A percentile compares a stretch with the other conserved stretches of the same genome.
phyloP scores from a whole-genome alignment of 2,113 vertebrate genomes.

The Takifugu flavidus region DNA sequence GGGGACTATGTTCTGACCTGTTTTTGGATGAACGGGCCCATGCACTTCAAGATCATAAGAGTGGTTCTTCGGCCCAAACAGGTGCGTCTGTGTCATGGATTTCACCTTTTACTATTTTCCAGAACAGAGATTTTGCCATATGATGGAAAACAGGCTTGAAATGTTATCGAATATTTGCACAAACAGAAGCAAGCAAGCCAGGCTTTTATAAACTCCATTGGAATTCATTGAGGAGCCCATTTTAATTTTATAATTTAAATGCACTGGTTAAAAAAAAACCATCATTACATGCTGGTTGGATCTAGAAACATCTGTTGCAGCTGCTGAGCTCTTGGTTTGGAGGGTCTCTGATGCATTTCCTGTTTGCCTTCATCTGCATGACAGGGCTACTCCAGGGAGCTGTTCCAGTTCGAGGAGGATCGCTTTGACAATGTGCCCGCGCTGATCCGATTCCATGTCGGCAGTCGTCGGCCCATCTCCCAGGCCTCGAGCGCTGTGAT shows the following conservation, averaged over 20 bases:
- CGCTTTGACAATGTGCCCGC: constrained; percentile 82
- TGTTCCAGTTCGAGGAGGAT: constrained; percentile 88
- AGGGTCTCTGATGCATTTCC: constrained; percentile 1
- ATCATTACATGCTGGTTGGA: not conserved
- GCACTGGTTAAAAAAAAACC: too few species aligned
- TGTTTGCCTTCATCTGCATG: constrained; percentile 17
- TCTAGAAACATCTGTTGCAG: not conserved
- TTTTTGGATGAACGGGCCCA: constrained; percentile 70
- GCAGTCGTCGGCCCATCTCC: constrained; percentile 74
- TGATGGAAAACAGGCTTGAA: not conserved
- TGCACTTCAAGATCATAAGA: constrained; percentile 86
- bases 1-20: constrained; percentile 82
- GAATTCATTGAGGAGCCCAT: not conserved
- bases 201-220: not conserved
- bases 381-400: constrained; percentile 77
- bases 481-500: constrained; percentile 78
- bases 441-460: constrained; percentile 80
- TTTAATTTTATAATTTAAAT: not conserved
- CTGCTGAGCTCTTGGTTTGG: not conserved
- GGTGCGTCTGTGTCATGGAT: constrained; percentile 40
- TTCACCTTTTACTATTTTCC: not conserved
- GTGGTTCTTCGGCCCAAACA: constrained; percentile 80
- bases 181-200: not conserved
- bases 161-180: not conserved
- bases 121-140: not conserved